Evolutionary conservation across 1,140 invertebrate genomes (phyloP).

Genomic region (Stenopsyche tienmushanensis): DNA sequence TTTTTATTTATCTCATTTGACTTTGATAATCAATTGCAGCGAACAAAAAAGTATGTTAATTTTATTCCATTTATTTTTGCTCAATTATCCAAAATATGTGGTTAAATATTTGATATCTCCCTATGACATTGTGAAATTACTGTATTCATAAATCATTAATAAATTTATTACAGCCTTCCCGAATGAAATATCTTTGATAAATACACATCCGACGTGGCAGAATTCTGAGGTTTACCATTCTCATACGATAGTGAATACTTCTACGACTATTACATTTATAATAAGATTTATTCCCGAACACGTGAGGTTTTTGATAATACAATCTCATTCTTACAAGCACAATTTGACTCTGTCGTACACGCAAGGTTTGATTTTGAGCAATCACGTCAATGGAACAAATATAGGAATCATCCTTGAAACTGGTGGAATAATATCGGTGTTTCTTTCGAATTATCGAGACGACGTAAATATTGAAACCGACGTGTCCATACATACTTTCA

Average conservation of each 20-base stretch:
- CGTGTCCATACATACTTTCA: slow-evolving; percentile 9
- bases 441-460: background rate
- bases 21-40: too few species aligned
- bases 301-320: slow-evolving; percentile 57
- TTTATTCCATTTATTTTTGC: too few species aligned
- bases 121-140: too few species aligned
- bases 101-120: too few species aligned
- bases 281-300: slow-evolving; percentile 49
- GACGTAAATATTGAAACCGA: background rate
- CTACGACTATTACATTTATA: slow-evolving; percentile 40
- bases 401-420: slow-evolving; percentile 54
- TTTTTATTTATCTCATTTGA: too few species aligned
- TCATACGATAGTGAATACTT: background rate
- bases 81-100: too few species aligned
- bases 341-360: slow-evolving; percentile 58
- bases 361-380: slow-evolving; percentile 35
- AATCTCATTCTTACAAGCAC: slow-evolving; percentile 58
- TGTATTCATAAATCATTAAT: too few species aligned
- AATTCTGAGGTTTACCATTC: slow-evolving; percentile 23
- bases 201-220: background rate
- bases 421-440: background rate
- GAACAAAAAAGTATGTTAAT: too few species aligned
- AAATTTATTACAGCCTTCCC: too few species aligned
- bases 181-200: slow-evolving; percentile 5
- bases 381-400: slow-evolving; percentile 55